These are phyloP conservation scores for Ptilodon capucinus DNA, from an alignment of 2,888 invertebrate genomes.

Conservation along the genomic window DNA sequence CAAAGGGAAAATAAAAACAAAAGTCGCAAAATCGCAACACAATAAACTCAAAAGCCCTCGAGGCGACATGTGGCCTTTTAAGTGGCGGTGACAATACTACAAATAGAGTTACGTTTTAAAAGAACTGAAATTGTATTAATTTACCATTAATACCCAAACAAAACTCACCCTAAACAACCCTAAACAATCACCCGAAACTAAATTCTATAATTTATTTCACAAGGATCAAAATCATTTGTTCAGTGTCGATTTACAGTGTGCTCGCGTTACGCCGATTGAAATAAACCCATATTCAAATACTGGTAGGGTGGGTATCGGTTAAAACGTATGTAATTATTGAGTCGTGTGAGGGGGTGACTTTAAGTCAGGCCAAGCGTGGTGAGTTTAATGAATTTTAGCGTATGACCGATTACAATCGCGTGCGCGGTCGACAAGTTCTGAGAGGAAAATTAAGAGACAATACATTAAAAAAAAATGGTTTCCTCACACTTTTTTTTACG, in stretches of 20 bases:
- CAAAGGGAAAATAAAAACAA: constrained; percentile 35
- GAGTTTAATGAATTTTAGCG: constrained; percentile 73
- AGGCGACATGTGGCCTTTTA: constrained; percentile 80
- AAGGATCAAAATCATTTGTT: constrained; percentile 25
- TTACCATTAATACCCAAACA: constrained; percentile 42
- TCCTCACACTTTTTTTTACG: not conserved
- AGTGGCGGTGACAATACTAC: constrained; percentile 81
- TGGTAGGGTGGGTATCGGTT: constrained; percentile 70
- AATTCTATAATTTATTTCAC: not conserved
- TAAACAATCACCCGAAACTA: constrained; percentile 5
- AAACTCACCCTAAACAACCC: constrained; percentile 38
- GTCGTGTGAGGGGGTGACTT: constrained; percentile 56
- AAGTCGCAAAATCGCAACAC: constrained; percentile 51
- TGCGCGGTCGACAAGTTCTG: constrained; percentile 38
- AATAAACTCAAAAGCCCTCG: constrained; percentile 70
- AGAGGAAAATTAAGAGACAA: constrained; percentile 37
- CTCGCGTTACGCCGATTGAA: constrained; percentile 65
- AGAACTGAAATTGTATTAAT: constrained; percentile 68
- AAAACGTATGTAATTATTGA: constrained; percentile 80
- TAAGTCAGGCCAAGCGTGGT: constrained; percentile 67
- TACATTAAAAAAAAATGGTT: constrained; percentile 13
- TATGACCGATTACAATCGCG: constrained; percentile 56
- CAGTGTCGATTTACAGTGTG: constrained; percentile 12
- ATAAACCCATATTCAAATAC: constrained; percentile 79
- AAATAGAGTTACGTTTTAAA: constrained; percentile 77